phyloP scores from a whole-genome alignment of 2,888 invertebrate species.

The Harpalus rubripes region DNA sequence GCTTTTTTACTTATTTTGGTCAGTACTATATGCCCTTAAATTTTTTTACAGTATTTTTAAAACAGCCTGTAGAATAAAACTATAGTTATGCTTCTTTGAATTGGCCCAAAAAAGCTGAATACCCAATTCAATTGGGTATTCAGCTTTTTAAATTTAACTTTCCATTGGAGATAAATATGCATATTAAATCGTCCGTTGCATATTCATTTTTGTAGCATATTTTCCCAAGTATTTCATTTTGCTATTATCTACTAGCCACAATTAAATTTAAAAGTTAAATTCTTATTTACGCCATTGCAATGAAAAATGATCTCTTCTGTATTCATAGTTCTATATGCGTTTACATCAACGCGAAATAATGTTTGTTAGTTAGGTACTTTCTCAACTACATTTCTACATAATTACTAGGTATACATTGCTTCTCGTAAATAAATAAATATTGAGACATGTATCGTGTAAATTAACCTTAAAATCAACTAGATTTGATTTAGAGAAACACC shows the following conservation, averaged over 20 bases:
- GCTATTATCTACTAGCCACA: constrained; percentile 46
- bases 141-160: not conserved
- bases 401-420: constrained; percentile 57
- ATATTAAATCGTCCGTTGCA: not conserved
- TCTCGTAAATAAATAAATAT: constrained; percentile 59
- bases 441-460: constrained; percentile 57
- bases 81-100: too few relatives aligned
- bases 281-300: constrained; percentile 38
- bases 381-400: constrained; percentile 52
- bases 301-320: constrained; percentile 18
- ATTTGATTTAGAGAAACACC: constrained; percentile 56
- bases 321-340: constrained; percentile 26
- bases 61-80: too few relatives aligned
- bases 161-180: not conserved
- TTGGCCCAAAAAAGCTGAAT: too few relatives aligned
- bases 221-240: constrained; percentile 50
- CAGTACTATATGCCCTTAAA: too few relatives aligned
- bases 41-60: too few relatives aligned
- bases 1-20: too few relatives aligned
- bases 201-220: constrained; percentile 48
- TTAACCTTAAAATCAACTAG: constrained; percentile 54
- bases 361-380: constrained; percentile 42
- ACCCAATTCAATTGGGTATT: too few relatives aligned
- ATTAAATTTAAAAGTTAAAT: constrained; percentile 65
- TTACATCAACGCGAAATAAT: constrained; percentile 32